A percentile compares a stretch with the other conserved stretches of the same genome.
These are phyloP conservation scores for Habroteleia sp. DNA, from an alignment of 2,888 invertebrate species.

Conservation along the genomic window DNA sequence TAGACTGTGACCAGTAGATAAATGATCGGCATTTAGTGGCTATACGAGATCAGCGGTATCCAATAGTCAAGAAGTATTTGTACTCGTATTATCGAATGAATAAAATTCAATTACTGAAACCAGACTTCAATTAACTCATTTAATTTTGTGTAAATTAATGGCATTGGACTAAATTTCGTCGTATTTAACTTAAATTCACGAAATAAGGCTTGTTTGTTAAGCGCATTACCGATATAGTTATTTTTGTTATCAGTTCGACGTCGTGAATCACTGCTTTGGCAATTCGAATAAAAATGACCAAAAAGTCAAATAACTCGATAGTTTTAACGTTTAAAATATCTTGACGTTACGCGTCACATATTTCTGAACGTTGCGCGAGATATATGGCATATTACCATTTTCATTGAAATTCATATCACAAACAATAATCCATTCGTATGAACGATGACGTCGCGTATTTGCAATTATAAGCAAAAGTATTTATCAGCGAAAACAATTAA, in stretches of 20 bases:
- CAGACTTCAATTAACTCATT: constrained; percentile 1
- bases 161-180: no score
- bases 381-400: constrained; percentile 23
- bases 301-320: constrained; percentile 10
- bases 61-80: constrained; percentile 22
- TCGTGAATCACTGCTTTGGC: no score
- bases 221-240: no score
- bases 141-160: no score
- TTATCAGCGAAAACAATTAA: constrained; percentile 25
- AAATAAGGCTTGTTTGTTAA: no score
- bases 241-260: no score
- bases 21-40: constrained; percentile 31
- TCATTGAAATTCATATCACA: constrained; percentile 20
- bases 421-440: constrained; percentile 2
- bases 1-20: constrained; percentile 41
- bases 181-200: no score
- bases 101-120: constrained; percentile 11
- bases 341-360: constrained; percentile 24
- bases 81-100: constrained; percentile 23
- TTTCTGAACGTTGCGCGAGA: constrained; percentile 17
- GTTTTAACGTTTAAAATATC: constrained; percentile 10
- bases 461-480: not conserved
- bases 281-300: not conserved
- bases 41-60: constrained; percentile 15
- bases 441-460: not conserved